Evolutionary conservation across 1,140 invertebrate genomes (phyloP).

Genomic region (Zaprionus africanus): DNA sequence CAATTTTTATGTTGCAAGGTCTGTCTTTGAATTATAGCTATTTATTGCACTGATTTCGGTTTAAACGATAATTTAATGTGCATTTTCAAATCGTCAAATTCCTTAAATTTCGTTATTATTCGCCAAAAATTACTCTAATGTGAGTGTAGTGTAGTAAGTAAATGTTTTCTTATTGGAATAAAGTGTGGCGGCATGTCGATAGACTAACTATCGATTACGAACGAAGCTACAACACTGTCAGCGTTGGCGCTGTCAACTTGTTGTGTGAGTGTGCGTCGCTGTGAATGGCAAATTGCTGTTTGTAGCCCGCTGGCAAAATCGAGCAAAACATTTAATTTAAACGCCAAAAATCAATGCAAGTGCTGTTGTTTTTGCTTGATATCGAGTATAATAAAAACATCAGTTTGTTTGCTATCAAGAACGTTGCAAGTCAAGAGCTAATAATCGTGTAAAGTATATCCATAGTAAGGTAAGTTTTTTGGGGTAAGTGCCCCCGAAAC

Average conservation of each 20-base stretch:
- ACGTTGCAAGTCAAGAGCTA: constrained; percentile 2
- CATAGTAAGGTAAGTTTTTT: constrained; percentile 54
- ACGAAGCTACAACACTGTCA: neutral
- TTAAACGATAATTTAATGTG: constrained; percentile 6
- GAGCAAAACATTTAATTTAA: constrained; percentile 54
- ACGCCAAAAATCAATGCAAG: constrained; percentile 31
- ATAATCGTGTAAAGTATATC: constrained; percentile 6
- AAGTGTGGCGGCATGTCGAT: constrained; percentile 37
- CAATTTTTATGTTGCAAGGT: constrained; percentile 10
- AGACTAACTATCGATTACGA: neutral
- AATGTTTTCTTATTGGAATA: constrained; percentile 49
- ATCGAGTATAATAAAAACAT: neutral
- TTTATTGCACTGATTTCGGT: constrained; percentile 39
- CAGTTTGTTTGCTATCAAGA: neutral
- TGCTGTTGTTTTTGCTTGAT: constrained; percentile 10
- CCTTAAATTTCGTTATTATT: constrained; percentile 34
- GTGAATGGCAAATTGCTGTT: constrained; percentile 31
- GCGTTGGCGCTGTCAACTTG: constrained; percentile 28
- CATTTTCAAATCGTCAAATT: constrained; percentile 33
- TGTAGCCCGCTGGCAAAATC: constrained; percentile 49
- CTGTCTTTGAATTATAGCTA: constrained; percentile 11
- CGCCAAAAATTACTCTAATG: constrained; percentile 39
- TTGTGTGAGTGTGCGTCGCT: constrained; percentile 8
- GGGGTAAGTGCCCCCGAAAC: constrained; percentile 22
- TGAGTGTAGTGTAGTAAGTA: constrained; percentile 22